Evolutionary conservation across 2,113 vertebrate genomes (phyloP).

Genomic region (Pagrus major): DNA sequence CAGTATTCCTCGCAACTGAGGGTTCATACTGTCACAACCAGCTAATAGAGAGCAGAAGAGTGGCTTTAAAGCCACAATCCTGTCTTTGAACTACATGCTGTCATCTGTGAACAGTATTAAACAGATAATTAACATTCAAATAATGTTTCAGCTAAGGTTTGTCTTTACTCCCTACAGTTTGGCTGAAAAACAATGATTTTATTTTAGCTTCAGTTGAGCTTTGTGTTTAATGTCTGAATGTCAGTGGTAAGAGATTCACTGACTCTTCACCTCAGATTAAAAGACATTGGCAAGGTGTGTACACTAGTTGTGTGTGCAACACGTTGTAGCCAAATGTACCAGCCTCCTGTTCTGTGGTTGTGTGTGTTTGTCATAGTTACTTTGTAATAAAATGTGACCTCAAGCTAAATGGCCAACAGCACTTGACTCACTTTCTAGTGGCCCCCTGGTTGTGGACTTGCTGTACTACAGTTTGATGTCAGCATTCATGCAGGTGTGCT

Average conservation of each 20-base stretch:
- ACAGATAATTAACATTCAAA: neutral
- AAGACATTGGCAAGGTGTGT: neutral
- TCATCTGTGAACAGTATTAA: neutral
- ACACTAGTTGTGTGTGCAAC: neutral
- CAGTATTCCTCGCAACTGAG: neutral
- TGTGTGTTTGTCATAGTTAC: neutral
- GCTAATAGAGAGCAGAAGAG: neutral
- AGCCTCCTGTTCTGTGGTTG: neutral
- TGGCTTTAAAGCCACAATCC: neutral
- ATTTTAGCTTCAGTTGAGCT: neutral
- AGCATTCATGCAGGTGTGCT: neutral
- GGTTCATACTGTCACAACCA: neutral
- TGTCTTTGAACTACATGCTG: neutral
- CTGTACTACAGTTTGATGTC: conserved; percentile 46
- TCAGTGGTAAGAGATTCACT: neutral
- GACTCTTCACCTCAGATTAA: neutral
- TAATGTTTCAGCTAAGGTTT: neutral
- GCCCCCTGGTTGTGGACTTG: conserved; percentile 63
- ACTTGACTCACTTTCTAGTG: conserved; percentile 37
- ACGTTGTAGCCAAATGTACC: conserved; percentile 1
- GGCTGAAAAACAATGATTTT: neutral
- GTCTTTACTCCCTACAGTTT: neutral
- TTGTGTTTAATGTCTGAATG: neutral
- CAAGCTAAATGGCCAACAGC: conserved; percentile 2
- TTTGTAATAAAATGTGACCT: conserved; percentile 25